Evolutionary conservation across 2,113 vertebrate species (phyloP).

Genomic region (Otolemur garnettii): DNA sequence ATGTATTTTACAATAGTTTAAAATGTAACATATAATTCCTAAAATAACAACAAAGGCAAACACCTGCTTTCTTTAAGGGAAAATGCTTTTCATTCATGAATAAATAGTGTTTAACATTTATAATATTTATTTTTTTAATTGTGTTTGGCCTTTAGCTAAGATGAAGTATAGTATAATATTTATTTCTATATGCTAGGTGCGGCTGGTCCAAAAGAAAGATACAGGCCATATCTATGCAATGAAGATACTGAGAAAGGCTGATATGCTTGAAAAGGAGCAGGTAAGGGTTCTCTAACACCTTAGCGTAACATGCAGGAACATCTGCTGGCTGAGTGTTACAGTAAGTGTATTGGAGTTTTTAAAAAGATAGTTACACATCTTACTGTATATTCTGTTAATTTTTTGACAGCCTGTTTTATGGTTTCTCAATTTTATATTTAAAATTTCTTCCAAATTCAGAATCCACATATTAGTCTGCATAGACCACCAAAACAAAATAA

Average conservation of each 20-base stretch:
- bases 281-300: conserved; percentile 81
- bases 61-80: conserved; percentile 27
- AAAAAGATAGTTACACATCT: background rate
- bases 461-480: background rate
- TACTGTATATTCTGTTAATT: background rate
- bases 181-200: conserved; percentile 89
- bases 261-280: conserved; percentile 99
- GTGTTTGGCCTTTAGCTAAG: too few relatives aligned
- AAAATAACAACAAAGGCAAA: background rate
- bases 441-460: conserved; percentile 49
- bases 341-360: background rate
- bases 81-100: background rate
- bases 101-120: background rate
- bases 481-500: background rate
- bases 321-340: background rate
- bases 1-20: background rate
- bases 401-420: background rate
- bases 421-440: conserved; percentile 25
- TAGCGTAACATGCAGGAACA: background rate
- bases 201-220: conserved; percentile 99
- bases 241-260: conserved; percentile 98
- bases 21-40: conserved; percentile 13
- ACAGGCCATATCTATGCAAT: conserved; percentile 99
- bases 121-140: background rate
- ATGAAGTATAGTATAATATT: too few relatives aligned